Conservation (phyloP, 2,113 vertebrate genomes). For the Tichodroma muraria region DNA sequence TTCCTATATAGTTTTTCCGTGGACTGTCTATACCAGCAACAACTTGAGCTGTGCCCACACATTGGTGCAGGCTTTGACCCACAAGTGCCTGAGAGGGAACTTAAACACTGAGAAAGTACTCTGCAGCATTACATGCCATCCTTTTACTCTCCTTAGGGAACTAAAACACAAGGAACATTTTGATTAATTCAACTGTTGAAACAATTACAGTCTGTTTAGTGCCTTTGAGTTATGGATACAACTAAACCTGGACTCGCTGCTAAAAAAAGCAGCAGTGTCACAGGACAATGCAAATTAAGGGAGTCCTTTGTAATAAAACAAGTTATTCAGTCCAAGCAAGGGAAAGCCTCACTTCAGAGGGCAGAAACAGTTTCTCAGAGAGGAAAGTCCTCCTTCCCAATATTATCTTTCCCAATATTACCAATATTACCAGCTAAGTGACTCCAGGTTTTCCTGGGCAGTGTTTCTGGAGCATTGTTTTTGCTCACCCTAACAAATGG, state of each 20-base stretch:
- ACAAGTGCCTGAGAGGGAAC: background rate
- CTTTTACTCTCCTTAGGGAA: background rate
- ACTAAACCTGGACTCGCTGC: background rate
- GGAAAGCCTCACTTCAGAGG: background rate
- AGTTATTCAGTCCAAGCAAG: background rate
- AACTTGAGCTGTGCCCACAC: background rate
- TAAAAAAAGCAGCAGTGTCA: background rate
- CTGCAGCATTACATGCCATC: background rate
- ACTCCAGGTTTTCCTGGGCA: background rate
- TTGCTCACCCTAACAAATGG: background rate
- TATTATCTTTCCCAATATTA: background rate
- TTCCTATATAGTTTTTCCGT: background rate
- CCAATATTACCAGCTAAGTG: too few species aligned
- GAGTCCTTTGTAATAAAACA: background rate
- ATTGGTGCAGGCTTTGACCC: accelerated
- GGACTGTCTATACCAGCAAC: background rate
- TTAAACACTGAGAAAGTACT: background rate
- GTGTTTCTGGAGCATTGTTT: background rate
- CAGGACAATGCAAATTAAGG: background rate
- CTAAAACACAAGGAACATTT: background rate
- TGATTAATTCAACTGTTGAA: background rate
- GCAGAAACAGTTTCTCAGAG: background rate
- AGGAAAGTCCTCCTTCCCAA: background rate
- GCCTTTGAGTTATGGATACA: background rate
- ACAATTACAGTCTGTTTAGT: background rate